Base-by-base conservation (phyloP, 2,888 invertebrate species). In the Zygaena filipendulae region DNA sequence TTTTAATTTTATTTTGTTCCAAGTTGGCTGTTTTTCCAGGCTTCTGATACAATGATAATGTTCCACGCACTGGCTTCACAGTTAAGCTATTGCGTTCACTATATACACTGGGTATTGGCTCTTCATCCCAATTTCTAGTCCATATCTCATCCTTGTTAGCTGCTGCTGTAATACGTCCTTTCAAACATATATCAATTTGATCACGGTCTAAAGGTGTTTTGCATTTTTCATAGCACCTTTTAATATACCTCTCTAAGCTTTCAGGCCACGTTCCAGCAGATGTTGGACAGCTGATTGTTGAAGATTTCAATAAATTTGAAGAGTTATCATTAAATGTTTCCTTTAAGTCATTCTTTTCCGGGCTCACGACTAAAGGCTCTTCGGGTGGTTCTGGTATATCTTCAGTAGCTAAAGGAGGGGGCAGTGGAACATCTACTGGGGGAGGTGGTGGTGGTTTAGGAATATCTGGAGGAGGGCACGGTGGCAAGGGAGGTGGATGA, bases 121-220 rank as follows among this genome's bases (percentile, higher is more conserved):
- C 97, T 39, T 85, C 87, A 47, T 90, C 90, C 99, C 99, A 99
- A 75, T 98, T 93, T 55, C 94, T 91, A 2, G 88, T 87, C 86
- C 90, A 90, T 23, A 95, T 83, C 42, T 91, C 90, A 38, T 93
- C 93, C 49, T 90, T 90, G 54, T 90, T 90, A 24, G 95, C 92
- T 9, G 96, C 92, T 32, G 91, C 87, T 28, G 94, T 95, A 38
- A 98, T 90, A 72, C 96, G 92, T 20, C 95, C 95, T 68, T 96
- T 96, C 32, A 99, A 81, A 51, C 94, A 92, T 41, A 93, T 92
- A 62, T 97, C 95, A 34, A 97, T 93, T 70, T 93, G 90, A 77
- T 97, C 95, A 60, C 94, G 92, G 60, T 97, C 96, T 45, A 92
- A 86, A 35, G 86, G 86, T 8, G 92, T 91, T 51, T 87, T 87